Base-by-base conservation (phyloP, 1,140 invertebrate species). In the Onthophagus taurus region DNA sequence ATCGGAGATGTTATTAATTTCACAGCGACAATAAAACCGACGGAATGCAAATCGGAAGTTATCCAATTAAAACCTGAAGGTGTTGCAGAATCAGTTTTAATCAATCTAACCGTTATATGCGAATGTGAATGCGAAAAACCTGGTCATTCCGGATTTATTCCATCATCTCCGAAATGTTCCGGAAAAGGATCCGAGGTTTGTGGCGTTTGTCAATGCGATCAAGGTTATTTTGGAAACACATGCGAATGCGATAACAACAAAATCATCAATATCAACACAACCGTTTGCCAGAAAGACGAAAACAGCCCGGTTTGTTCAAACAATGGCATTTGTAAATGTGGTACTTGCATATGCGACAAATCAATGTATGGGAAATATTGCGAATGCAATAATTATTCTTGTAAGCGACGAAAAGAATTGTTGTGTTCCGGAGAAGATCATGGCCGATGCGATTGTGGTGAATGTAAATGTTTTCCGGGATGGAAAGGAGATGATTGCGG, bases 311-410 rank as follows among this genome's bases (percentile, higher is more conserved):
- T 47, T 11, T 45, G 42, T 46, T 50, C 48, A 4, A 34, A 35
- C 12, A 17, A 82, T 44, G 88, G 88, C 26, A 76, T 69, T 18
- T 95, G 91, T 57, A 73, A 79, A 26, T 91, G 88, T 63, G 86
- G 86, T 16, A 72, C 78, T 47, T 92, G 88, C 59, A 75, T 83
- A 51, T 91, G 89, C 59, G 69, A 78, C 41, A 77, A 83, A 67
- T 70, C 78, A 43, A 69, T 68, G 30, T 54, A 48, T 1, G 93
- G 93, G 2, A 70, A 75, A 46, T 94, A 74, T 66, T 97, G 94
- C 62, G 83, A 97, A 64, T 97, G 93, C 67, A 89, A 96, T 63
- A 91, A 97, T 70, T 96, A 90, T 60, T 87, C 85, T 11, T 97
- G 93, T 62, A 86, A 91, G 60, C 77, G 85, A 52, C 34, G 44